Evolutionary conservation across 2,113 vertebrate species (phyloP).

Genomic region (Macrotis lagotis): DNA sequence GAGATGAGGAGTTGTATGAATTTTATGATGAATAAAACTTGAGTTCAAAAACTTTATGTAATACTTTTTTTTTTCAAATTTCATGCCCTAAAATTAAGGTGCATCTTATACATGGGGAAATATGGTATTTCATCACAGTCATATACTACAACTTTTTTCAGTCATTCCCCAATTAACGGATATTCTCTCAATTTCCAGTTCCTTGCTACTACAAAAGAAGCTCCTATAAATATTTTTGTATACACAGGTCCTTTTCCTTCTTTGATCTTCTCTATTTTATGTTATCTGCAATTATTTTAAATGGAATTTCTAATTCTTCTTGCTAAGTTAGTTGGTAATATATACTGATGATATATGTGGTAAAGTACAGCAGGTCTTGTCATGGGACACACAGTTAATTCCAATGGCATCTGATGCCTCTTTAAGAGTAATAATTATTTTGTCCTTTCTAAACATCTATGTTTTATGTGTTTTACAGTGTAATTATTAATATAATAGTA

Average conservation of each 20-base stretch:
- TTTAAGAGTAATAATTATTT: neutral
- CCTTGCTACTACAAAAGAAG: neutral
- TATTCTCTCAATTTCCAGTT: neutral
- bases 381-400: neutral
- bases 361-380: neutral
- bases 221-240: neutral
- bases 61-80: no score
- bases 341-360: neutral
- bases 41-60: no score
- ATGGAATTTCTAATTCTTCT: neutral
- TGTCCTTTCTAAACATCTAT: neutral
- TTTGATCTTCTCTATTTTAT: neutral
- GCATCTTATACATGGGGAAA: no score
- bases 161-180: no score
- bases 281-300: neutral
- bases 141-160: no score
- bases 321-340: neutral
- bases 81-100: no score
- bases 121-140: neutral
- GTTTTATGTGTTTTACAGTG: neutral
- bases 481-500: neutral
- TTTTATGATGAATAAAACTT: no score
- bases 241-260: neutral
- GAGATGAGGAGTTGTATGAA: no score
- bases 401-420: neutral